phyloP scores from a whole-genome alignment of 2,888 invertebrate species.

The Caenorhabditis sp. region DNA sequence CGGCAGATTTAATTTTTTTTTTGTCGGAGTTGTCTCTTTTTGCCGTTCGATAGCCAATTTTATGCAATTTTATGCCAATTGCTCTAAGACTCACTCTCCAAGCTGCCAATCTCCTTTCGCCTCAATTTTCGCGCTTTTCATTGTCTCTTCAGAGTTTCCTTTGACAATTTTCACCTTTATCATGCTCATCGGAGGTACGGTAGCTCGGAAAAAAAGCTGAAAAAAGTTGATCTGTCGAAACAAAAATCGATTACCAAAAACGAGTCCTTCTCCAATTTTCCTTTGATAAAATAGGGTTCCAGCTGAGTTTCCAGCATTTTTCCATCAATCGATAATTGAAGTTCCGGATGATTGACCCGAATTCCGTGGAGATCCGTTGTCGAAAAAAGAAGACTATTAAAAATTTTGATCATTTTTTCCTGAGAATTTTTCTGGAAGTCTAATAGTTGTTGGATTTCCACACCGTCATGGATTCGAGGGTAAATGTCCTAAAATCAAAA shows the following conservation, averaged over 20 bases:
- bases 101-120: too few relatives aligned
- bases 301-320: slow-evolving; percentile 59
- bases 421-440: background rate
- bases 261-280: slow-evolving; percentile 35
- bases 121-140: slow-evolving; percentile 38
- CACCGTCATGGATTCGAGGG: slow-evolving; percentile 28
- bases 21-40: too few relatives aligned
- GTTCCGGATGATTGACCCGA: slow-evolving; percentile 31
- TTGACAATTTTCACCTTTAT: slow-evolving; percentile 30
- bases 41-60: too few relatives aligned
- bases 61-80: too few relatives aligned
- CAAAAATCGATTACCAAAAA: slow-evolving; percentile 22
- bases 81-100: background rate
- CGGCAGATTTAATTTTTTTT: too few relatives aligned
- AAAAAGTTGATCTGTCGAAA: slow-evolving; percentile 6
- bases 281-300: slow-evolving; percentile 61
- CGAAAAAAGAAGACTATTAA: slow-evolving; percentile 52
- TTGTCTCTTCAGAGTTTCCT: slow-evolving; percentile 33
- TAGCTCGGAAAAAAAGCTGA: slow-evolving; percentile 58
- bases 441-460: slow-evolving; percentile 14
- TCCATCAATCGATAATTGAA: slow-evolving; percentile 31
- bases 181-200: slow-evolving; percentile 54
- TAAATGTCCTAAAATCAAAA: slow-evolving; percentile 1
- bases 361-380: slow-evolving; percentile 45
- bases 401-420: slow-evolving; percentile 35